Conservation (phyloP, 2,888 invertebrate species). For the Drosophila neonasuta region DNA sequence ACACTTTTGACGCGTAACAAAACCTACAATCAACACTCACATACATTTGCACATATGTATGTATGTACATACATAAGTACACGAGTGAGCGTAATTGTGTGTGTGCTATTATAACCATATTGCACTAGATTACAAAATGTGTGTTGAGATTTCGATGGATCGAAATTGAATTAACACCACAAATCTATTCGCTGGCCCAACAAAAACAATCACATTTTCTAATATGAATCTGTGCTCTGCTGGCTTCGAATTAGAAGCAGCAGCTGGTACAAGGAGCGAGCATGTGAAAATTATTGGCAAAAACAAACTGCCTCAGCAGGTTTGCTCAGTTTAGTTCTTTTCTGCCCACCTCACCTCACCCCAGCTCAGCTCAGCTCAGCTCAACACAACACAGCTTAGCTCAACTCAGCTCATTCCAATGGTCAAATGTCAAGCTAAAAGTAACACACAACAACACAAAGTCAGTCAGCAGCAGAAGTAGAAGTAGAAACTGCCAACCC, state of each 20-base stretch:
- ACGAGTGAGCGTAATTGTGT: constrained; percentile 10
- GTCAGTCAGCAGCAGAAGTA: constrained; percentile 9
- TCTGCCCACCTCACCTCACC: constrained; percentile 17
- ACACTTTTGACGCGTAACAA: constrained; percentile 18
- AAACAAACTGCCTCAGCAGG: constrained; percentile 30
- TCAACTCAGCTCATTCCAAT: constrained; percentile 49
- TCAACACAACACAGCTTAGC: background rate
- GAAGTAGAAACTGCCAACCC: constrained; percentile 36
- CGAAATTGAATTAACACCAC: constrained; percentile 67
- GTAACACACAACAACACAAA: constrained; percentile 26
- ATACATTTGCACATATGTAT: background rate
- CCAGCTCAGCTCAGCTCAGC: constrained; percentile 2
- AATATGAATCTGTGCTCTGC: constrained; percentile 34
- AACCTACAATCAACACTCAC: constrained; percentile 6
- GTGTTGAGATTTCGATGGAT: constrained; percentile 4
- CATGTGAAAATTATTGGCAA: constrained; percentile 52
- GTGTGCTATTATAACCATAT: constrained; percentile 39
- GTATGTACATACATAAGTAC: constrained; percentile 1
- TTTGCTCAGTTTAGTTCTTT: constrained; percentile 1
- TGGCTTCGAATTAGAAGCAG: constrained; percentile 34
- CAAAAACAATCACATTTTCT: constrained; percentile 34
- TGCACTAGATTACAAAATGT: constrained; percentile 43
- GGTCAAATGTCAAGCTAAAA: constrained; percentile 70
- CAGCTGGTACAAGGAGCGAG: constrained; percentile 4
- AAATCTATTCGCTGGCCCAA: constrained; percentile 33